These are phyloP conservation scores for Girardinichthys multiradiatus DNA, from an alignment of 2,113 vertebrate genomes.

Conservation along the genomic window DNA sequence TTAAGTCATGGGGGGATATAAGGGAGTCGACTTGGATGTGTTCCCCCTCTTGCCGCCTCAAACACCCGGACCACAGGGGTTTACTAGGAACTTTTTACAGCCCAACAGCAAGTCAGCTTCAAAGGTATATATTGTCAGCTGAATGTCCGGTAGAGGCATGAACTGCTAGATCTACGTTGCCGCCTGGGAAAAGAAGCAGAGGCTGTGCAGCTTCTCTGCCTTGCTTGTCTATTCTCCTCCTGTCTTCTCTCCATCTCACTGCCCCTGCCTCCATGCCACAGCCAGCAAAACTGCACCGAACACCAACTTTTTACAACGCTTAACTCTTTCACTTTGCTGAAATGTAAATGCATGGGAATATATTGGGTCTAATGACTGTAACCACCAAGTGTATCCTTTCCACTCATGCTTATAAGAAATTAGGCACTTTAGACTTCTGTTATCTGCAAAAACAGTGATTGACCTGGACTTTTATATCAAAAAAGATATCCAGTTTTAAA, in stretches of 20 bases:
- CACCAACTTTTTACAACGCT: neutral
- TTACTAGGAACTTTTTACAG: constrained; percentile 60
- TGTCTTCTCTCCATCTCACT: constrained; percentile 32
- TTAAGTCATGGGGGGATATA: constrained; percentile 79
- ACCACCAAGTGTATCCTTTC: neutral
- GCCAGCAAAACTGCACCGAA: constrained; percentile 31
- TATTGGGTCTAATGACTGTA: neutral
- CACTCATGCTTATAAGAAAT: neutral
- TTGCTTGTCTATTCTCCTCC: constrained; percentile 23
- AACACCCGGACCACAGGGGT: constrained; percentile 64
- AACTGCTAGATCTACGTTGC: constrained; percentile 58
- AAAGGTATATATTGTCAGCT: constrained; percentile 76
- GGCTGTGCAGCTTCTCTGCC: constrained; percentile 43
- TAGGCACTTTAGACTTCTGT: neutral
- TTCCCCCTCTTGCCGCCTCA: neutral
- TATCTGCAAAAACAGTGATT: neutral
- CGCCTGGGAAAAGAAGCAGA: constrained; percentile 48
- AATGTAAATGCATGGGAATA: constrained; percentile 9
- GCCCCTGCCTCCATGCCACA: constrained; percentile 13
- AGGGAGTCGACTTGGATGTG: constrained; percentile 64
- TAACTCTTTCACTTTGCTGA: constrained; percentile 1
- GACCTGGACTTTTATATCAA: constrained; percentile 23
- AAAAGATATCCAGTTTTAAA: neutral
- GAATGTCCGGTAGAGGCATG: constrained; percentile 70
- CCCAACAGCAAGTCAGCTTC: constrained; percentile 73